Conservation (phyloP, 1,140 invertebrate species). For the Hypothenemus hampei region DNA sequence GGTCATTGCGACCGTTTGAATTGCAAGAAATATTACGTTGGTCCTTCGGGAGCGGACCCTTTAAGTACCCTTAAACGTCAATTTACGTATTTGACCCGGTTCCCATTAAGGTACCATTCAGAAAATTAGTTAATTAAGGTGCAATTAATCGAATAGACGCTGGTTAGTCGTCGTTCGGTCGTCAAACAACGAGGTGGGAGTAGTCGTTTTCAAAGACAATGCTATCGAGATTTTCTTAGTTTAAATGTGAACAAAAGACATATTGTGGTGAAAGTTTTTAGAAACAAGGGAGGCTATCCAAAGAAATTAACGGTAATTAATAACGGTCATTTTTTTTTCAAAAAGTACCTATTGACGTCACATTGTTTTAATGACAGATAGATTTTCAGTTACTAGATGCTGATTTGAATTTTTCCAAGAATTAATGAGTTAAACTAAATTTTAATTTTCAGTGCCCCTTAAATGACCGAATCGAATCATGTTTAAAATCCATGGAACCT, state of each 20-base stretch:
- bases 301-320: too few species aligned
- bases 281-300: too few species aligned
- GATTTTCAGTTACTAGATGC: too few species aligned
- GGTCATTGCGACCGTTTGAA: constrained; percentile 1
- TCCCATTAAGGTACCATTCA: constrained; percentile 5
- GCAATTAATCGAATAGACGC: constrained; percentile 5
- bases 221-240: not conserved
- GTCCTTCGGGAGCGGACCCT: constrained; percentile 2
- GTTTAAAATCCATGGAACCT: not conserved
- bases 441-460: not conserved
- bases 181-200: constrained; percentile 17
- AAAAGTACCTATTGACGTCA: too few species aligned
- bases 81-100: too few species aligned
- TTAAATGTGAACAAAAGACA: too few species aligned
- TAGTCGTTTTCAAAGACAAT: constrained; percentile 7
- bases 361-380: too few species aligned
- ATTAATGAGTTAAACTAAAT: too few species aligned
- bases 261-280: too few species aligned
- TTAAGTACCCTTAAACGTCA: too few species aligned
- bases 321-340: too few species aligned
- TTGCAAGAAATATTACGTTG: not conserved
- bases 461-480: not conserved
- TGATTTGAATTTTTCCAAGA: too few species aligned
- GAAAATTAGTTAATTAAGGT: constrained; percentile 16
- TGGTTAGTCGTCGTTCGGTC: constrained; percentile 5